Evolutionary conservation across 2,113 vertebrate genomes (phyloP).

Genomic region (Triplophysa siluroides): DNA sequence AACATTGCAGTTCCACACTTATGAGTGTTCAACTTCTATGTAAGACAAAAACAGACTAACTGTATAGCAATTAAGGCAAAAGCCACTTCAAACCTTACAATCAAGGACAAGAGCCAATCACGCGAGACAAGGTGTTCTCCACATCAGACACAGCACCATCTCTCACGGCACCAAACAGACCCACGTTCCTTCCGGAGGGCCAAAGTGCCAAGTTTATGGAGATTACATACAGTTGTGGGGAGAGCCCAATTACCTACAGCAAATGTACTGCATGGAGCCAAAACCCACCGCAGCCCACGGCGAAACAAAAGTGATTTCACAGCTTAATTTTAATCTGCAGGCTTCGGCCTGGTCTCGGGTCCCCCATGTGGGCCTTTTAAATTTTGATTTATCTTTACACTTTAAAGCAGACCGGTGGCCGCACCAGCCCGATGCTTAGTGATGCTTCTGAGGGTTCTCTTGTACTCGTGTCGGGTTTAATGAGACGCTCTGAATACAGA

Average conservation of each 20-base stretch:
- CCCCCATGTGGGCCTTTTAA: conserved; percentile 67
- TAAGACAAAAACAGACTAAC: conserved; percentile 16
- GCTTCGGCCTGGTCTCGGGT: conserved; percentile 63
- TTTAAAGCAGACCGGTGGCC: conserved; percentile 58
- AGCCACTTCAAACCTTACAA: conserved; percentile 27
- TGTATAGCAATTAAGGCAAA: conserved; percentile 40
- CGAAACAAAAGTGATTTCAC: conserved; percentile 74
- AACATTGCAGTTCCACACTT: neutral
- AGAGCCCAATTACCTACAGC: conserved; percentile 68
- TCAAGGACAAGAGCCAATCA: conserved; percentile 42
- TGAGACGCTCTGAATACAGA: conserved; percentile 20
- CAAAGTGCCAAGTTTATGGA: conserved; percentile 57
- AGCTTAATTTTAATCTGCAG: conserved; percentile 65
- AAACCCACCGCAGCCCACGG: conserved; percentile 57
- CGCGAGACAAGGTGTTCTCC: conserved; percentile 24
- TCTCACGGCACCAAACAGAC: conserved; percentile 28
- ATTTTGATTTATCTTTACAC: conserved; percentile 70
- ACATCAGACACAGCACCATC: conserved; percentile 58
- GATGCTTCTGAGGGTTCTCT: conserved; percentile 28
- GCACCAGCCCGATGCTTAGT: conserved; percentile 47
- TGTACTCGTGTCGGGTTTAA: conserved; percentile 9
- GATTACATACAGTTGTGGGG: conserved; percentile 59
- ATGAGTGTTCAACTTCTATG: neutral
- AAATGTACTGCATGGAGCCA: conserved; percentile 50
- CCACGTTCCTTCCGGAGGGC: conserved; percentile 25